phyloP scores from a whole-genome alignment of 2,797 vertebrate species.

The Gouania willdenowi region DNA sequence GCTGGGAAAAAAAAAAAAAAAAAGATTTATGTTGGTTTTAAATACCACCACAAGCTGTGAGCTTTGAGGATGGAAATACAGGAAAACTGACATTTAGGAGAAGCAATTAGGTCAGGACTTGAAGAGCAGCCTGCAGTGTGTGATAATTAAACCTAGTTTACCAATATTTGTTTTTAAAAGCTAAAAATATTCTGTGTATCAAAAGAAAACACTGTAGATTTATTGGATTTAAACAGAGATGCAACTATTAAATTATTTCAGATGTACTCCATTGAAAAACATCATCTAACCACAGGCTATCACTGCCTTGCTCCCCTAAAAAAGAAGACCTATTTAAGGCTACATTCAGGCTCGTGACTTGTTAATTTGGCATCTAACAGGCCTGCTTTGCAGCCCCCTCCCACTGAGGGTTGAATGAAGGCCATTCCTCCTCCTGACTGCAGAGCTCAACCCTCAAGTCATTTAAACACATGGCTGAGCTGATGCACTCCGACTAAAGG shows the following conservation, averaged over 20 bases:
- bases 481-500: neutral
- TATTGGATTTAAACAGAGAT: no score
- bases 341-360: conserved; percentile 16
- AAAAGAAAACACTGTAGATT: no score
- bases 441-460: conserved; percentile 22
- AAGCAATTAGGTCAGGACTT: conserved; percentile 18
- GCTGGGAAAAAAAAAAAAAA: neutral
- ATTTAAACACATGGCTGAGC: neutral
- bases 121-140: neutral
- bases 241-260: no score
- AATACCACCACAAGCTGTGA: conserved; percentile 42
- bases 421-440: conserved; percentile 34
- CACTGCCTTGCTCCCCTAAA: no score
- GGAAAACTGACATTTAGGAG: neutral
- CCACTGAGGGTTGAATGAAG: conserved; percentile 28
- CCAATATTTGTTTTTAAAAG: no score
- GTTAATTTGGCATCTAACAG: conserved; percentile 39
- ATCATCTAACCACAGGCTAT: no score
- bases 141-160: neutral
- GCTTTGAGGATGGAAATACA: conserved; percentile 9
- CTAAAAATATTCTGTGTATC: no score
- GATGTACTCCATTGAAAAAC: no score
- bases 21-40: conserved; percentile 4
- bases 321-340: conserved; percentile 8
- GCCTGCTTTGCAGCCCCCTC: conserved; percentile 24